Percentiles rank a stretch among this genome's conserved stretches.
Evolutionary conservation across 1,140 invertebrate genomes (phyloP).

Genomic region (Thaumetopoea pityocampa): DNA sequence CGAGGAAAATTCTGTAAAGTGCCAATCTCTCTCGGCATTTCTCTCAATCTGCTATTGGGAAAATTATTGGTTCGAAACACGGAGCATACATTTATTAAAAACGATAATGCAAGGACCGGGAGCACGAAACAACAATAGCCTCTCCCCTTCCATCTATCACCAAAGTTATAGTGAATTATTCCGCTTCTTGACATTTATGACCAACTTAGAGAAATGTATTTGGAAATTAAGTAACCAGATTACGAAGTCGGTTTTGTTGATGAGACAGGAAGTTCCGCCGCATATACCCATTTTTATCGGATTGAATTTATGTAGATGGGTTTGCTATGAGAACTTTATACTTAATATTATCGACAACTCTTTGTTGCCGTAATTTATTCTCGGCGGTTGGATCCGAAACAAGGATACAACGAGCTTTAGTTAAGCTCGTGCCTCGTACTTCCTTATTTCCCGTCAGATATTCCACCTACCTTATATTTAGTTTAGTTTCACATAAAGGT

Average conservation of each 20-base stretch:
- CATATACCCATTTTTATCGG: slow-evolving; percentile 57
- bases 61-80: slow-evolving; percentile 54
- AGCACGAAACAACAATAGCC: slow-evolving; percentile 6
- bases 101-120: slow-evolving; percentile 19
- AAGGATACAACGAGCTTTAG: too few species aligned
- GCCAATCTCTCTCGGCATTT: slow-evolving; percentile 54
- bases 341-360: slow-evolving; percentile 8
- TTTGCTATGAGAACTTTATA: slow-evolving; percentile 12
- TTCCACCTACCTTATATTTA: too few species aligned
- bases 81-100: slow-evolving; percentile 58
- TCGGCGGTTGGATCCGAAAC: not conserved
- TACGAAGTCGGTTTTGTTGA: slow-evolving; percentile 50
- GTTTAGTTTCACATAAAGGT: too few species aligned
- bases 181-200: slow-evolving; percentile 55
- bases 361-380: slow-evolving; percentile 11
- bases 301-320: slow-evolving; percentile 15
- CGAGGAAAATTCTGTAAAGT: slow-evolving; percentile 60
- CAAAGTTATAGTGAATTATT: slow-evolving; percentile 48
- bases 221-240: slow-evolving; percentile 63
- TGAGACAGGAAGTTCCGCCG: slow-evolving; percentile 41
- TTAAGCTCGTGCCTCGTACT: too few species aligned
- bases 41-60: slow-evolving; percentile 31
- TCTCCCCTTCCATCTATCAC: slow-evolving; percentile 18
- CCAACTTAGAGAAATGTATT: slow-evolving; percentile 57
- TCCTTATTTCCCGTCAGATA: too few species aligned